Evolutionary conservation across 2,888 invertebrate species (phyloP).

Genomic region (Melieria crassipennis): DNA sequence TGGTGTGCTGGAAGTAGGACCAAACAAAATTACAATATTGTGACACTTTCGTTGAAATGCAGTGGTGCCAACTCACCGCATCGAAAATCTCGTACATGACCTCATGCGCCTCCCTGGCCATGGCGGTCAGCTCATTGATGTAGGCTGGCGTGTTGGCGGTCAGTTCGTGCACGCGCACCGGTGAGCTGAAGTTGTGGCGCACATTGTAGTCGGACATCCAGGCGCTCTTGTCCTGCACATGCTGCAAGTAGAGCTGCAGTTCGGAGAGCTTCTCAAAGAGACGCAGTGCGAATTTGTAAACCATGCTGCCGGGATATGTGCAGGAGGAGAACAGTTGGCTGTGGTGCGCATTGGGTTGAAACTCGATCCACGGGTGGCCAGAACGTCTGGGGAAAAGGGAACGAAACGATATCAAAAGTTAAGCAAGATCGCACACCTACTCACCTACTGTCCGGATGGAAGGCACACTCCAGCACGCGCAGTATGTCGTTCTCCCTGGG

Average conservation of each 20-base stretch:
- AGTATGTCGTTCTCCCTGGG: conserved; percentile 66
- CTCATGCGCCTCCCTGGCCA: conserved; percentile 69
- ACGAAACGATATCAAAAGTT: too few relatives aligned
- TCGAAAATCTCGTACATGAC: conserved; percentile 71
- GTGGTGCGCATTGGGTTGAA: conserved; percentile 71
- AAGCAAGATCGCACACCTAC: conserved; percentile 3
- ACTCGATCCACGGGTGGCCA: conserved; percentile 68
- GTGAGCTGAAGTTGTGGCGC: conserved; percentile 75
- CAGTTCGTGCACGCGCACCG: conserved; percentile 73
- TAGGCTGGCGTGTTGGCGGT: conserved; percentile 70
- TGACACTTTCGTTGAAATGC: neutral
- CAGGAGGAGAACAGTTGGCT: conserved; percentile 73
- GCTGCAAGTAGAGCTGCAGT: conserved; percentile 59
- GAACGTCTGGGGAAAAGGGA: conserved; percentile 50
- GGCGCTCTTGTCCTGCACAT: conserved; percentile 64
- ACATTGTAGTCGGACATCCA: conserved; percentile 80
- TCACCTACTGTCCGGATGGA: conserved; percentile 61
- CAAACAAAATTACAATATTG: neutral
- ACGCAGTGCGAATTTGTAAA: conserved; percentile 67
- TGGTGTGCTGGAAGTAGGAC: conserved; percentile 53
- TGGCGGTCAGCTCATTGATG: conserved; percentile 69
- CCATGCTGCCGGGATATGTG: conserved; percentile 72
- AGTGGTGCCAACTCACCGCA: conserved; percentile 52
- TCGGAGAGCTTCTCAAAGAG: conserved; percentile 64
- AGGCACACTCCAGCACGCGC: conserved; percentile 70